Evolutionary conservation across 2,113 vertebrate genomes (phyloP), one percentile per base, ranked within the genome.

Genomic region (Bostrychus sinensis): DNA sequence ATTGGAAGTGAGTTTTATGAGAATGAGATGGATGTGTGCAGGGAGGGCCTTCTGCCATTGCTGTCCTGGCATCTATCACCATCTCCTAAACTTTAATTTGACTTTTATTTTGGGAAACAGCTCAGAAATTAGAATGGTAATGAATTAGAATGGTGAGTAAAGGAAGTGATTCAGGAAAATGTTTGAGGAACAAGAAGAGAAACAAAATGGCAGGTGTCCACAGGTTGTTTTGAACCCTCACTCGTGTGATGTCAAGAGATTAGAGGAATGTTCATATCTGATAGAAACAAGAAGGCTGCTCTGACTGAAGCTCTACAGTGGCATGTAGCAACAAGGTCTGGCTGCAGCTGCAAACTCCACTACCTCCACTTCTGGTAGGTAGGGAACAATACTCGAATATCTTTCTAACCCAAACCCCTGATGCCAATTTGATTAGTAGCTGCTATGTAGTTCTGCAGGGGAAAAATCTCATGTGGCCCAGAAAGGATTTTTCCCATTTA

Each of bases 201-300:
- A 32, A 32, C 5, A 32, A 32, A 32, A 32, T 32, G 30, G 30
- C 30, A 32, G 30, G 2, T 32, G 8, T 3, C 8, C 3, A 32
- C 5, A 32, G 30, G 5, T 32, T 1, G 30, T 7, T 32, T 32
- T 32, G 30, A 5, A 32, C 30, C 30, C 30, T 74, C 51, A n/a
- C 23, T 54, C 68, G 28, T 23, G 42, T 37, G 63, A 81, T 66
- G 28, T 65, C 65, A 20, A 45, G 36, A 71, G 66, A 80, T 26
- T 59, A 57, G 57, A 54, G 48, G 19, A 59, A 67, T 64, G 39
- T 56, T 75, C 57, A 58, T 16, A 69, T 76, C 50, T 58, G 70
- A 75, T 66, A 53, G 59, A 67, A 67, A 59, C 65, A 57, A 65
- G 62, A 39, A 38, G 58, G 19, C 54, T 32, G 41, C 41, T 75